These are phyloP conservation scores for Drosophila fuyamai DNA, from an alignment of 1,140 invertebrate genomes.

Conservation along the genomic window DNA sequence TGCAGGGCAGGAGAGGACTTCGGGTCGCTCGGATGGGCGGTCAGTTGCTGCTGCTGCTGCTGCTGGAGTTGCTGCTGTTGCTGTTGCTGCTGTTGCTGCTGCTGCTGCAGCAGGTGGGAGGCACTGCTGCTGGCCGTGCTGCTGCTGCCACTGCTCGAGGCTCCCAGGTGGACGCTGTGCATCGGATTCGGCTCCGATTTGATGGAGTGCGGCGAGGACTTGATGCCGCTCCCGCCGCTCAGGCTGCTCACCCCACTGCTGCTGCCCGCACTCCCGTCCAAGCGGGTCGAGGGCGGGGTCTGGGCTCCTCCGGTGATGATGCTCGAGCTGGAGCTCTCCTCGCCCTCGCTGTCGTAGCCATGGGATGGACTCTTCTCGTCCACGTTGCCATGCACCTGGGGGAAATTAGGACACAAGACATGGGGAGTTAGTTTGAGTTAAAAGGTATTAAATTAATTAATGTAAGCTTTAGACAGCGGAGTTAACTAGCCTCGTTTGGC, in stretches of 20 bases:
- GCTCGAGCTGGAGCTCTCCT: slow-evolving; percentile 86
- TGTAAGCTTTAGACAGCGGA: too few species aligned
- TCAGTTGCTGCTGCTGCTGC: slow-evolving; percentile 47
- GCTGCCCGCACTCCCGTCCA: slow-evolving; percentile 78
- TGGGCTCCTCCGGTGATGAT: slow-evolving; percentile 83
- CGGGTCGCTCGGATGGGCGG: slow-evolving; percentile 49
- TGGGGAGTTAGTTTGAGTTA: slow-evolving; percentile 3
- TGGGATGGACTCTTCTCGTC: slow-evolving; percentile 86
- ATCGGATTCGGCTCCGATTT: slow-evolving; percentile 80
- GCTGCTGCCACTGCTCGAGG: slow-evolving; percentile 84
- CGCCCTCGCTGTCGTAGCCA: slow-evolving; percentile 87
- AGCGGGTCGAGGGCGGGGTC: slow-evolving; percentile 81
- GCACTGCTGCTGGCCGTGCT: slow-evolving; percentile 75
- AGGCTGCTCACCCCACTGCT: slow-evolving; percentile 85
- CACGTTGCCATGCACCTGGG: slow-evolving; percentile 85
- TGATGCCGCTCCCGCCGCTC: slow-evolving; percentile 84
- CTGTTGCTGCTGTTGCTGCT: slow-evolving; percentile 63
- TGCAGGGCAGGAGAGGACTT: slow-evolving; percentile 74
- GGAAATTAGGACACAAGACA: background rate
- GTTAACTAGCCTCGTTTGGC: too few species aligned
- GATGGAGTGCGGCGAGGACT: slow-evolving; percentile 79
- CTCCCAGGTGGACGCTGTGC: slow-evolving; percentile 78
- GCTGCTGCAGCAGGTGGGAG: slow-evolving; percentile 66
- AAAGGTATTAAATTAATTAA: background rate
- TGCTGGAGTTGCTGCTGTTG: slow-evolving; percentile 68